Percentiles rank a stretch among this genome's conserved stretches.
Conservation (phyloP, 1,140 invertebrate genomes). For the Drosophila littoralis region DNA sequence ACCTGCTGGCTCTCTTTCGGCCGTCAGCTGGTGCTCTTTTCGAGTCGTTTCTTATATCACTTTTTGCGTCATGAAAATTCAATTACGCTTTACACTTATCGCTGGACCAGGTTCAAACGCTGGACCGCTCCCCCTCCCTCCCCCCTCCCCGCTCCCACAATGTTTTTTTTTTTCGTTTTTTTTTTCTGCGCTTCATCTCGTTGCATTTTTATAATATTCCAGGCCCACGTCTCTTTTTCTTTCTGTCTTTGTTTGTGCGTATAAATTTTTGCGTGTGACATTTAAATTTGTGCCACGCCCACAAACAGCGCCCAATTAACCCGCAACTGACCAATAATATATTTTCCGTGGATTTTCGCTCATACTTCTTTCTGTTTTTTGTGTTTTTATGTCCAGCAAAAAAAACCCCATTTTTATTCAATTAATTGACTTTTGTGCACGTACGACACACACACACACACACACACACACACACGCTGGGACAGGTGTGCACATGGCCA, state of each 20-base stretch:
- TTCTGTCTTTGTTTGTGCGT: not conserved
- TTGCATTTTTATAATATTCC: slow-evolving; percentile 29
- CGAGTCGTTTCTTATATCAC: not conserved
- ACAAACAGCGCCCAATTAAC: slow-evolving; percentile 26
- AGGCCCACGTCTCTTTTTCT: slow-evolving; percentile 3
- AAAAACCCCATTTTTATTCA: slow-evolving; percentile 64
- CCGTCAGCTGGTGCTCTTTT: not conserved
- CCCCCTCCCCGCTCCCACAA: slow-evolving; percentile 18
- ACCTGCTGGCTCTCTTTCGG: not conserved
- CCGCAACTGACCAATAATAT: slow-evolving; percentile 35
- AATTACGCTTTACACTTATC: slow-evolving; percentile 78
- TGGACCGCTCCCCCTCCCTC: not conserved
- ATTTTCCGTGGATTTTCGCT: slow-evolving; percentile 27
- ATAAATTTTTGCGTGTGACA: slow-evolving; percentile 44
- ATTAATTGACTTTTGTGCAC: slow-evolving; percentile 71
- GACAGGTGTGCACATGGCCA: slow-evolving; percentile 8
- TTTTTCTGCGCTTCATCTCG: slow-evolving; percentile 5
- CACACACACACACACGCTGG: not conserved
- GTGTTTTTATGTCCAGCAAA: slow-evolving; percentile 20
- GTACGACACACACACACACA: slow-evolving; percentile 12
- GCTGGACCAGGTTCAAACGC: slow-evolving; percentile 17
- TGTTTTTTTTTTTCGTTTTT: slow-evolving; percentile 8
- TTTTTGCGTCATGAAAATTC: slow-evolving; percentile 59
- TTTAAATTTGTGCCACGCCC: slow-evolving; percentile 45
- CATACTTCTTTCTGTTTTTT: slow-evolving; percentile 19